Conservation (phyloP, 2,797 vertebrate genomes). For the Parauchenoglanis ngamensis region DNA sequence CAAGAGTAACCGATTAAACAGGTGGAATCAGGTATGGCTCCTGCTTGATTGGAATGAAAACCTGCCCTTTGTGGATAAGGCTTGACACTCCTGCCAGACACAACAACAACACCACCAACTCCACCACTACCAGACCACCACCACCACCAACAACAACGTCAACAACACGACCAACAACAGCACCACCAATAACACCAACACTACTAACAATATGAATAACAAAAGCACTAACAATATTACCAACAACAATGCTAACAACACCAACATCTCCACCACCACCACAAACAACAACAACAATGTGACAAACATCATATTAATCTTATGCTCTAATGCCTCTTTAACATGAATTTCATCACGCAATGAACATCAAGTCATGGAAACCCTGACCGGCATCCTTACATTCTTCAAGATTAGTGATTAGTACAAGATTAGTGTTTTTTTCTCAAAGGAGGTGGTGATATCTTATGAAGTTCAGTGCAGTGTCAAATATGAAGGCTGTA, state of each 20-base stretch:
- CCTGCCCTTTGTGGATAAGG: no score
- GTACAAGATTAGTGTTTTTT: neutral
- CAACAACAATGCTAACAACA: neutral
- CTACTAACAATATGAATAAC: neutral
- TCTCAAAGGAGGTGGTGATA: neutral
- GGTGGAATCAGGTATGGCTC: no score
- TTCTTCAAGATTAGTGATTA: neutral
- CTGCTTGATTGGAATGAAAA: no score
- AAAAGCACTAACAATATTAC: neutral
- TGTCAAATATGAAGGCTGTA: neutral
- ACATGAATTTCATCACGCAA: neutral
- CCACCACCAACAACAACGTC: neutral
- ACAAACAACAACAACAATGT: neutral
- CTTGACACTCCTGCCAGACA: neutral
- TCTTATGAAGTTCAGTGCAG: neutral
- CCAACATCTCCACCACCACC: neutral
- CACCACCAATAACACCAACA: neutral
- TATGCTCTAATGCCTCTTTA: neutral
- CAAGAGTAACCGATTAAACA: no score
- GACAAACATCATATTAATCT: neutral
- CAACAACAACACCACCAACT: neutral
- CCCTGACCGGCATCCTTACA: neutral
- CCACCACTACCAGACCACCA: neutral
- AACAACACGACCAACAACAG: neutral
- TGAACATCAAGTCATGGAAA: neutral